A percentile compares a stretch with the other conserved stretches of the same genome.
Evolutionary conservation across 2,888 invertebrate species (phyloP).

Genomic region (Linnaemya tessellans): DNA sequence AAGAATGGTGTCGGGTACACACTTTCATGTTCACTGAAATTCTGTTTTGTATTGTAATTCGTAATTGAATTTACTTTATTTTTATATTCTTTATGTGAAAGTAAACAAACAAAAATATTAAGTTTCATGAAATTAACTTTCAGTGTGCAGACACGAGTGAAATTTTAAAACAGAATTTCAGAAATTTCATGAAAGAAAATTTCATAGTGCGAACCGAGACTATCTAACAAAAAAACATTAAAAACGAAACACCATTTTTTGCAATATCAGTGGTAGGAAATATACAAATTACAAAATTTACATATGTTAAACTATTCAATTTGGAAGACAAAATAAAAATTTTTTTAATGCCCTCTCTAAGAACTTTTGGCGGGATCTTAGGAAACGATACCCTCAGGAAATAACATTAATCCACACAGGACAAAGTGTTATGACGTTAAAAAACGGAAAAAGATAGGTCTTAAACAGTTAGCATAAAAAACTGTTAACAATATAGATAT

Average conservation of each 20-base stretch:
- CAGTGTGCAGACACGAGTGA: too few relatives aligned
- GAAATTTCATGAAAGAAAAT: too few relatives aligned
- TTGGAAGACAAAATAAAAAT: background rate
- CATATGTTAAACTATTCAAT: conserved; percentile 6
- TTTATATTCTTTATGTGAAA: too few relatives aligned
- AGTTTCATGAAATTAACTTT: too few relatives aligned
- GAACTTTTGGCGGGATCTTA: conserved; percentile 21
- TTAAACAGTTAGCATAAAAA: conserved; percentile 4
- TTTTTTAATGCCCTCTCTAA: conserved; percentile 6
- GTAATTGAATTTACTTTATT: too few relatives aligned
- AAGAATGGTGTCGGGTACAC: too few relatives aligned
- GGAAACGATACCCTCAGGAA: conserved; percentile 12
- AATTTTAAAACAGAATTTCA: too few relatives aligned
- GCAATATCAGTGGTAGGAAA: conserved; percentile 8
- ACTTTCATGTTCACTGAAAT: too few relatives aligned
- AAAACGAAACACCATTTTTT: conserved; percentile 23
- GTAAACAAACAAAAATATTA: too few relatives aligned
- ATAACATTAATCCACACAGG: background rate
- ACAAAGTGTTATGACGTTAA: background rate
- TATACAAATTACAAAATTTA: conserved; percentile 27
- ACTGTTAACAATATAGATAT: conserved; percentile 18
- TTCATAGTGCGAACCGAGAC: too few relatives aligned
- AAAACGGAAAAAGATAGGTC: conserved; percentile 2
- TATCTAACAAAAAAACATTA: too few relatives aligned
- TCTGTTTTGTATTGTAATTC: too few relatives aligned